Evolutionary conservation across 2,888 invertebrate species (phyloP).

Genomic region (Epistrophe eligans): DNA sequence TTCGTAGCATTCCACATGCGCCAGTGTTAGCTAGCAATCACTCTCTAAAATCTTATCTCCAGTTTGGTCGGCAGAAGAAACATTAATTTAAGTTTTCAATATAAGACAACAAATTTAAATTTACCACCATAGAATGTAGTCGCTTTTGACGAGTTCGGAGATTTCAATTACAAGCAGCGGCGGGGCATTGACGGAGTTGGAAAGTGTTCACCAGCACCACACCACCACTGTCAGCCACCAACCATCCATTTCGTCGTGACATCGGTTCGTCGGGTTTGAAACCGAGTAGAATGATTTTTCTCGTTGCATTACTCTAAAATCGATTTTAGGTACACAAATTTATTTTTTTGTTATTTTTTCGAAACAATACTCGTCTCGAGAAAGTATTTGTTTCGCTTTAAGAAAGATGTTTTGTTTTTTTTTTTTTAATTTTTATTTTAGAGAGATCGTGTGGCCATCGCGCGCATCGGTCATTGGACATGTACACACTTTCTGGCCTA

Average conservation of each 20-base stretch:
- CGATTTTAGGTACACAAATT: slow-evolving; percentile 76
- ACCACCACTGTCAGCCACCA: slow-evolving; percentile 51
- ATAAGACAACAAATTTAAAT: slow-evolving; percentile 76
- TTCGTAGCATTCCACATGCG: slow-evolving; percentile 62
- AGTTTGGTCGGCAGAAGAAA: slow-evolving; percentile 69
- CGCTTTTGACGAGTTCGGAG: slow-evolving; percentile 23
- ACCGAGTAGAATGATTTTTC: slow-evolving; percentile 43
- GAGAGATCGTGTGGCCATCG: slow-evolving; percentile 84
- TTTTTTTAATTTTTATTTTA: slow-evolving; percentile 77
- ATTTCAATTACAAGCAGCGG: slow-evolving; percentile 19
- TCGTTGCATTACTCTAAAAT: slow-evolving; percentile 73
- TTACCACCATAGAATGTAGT: slow-evolving; percentile 79
- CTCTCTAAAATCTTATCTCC: slow-evolving; percentile 68
- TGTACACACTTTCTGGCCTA: slow-evolving; percentile 85
- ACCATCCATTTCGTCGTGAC: slow-evolving; percentile 47
- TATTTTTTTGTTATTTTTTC: slow-evolving; percentile 75
- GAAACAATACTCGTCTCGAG: slow-evolving; percentile 72
- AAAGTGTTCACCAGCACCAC: slow-evolving; percentile 39
- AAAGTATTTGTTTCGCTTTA: slow-evolving; percentile 65
- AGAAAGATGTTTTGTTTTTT: slow-evolving; percentile 77
- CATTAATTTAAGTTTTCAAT: slow-evolving; percentile 65
- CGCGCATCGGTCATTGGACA: slow-evolving; percentile 85
- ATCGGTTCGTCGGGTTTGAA: slow-evolving; percentile 32
- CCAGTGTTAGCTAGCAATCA: slow-evolving; percentile 37
- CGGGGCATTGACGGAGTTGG: slow-evolving; percentile 42